Base-by-base conservation (phyloP, 2,113 vertebrate genomes). In the Gila orcuttii region DNA sequence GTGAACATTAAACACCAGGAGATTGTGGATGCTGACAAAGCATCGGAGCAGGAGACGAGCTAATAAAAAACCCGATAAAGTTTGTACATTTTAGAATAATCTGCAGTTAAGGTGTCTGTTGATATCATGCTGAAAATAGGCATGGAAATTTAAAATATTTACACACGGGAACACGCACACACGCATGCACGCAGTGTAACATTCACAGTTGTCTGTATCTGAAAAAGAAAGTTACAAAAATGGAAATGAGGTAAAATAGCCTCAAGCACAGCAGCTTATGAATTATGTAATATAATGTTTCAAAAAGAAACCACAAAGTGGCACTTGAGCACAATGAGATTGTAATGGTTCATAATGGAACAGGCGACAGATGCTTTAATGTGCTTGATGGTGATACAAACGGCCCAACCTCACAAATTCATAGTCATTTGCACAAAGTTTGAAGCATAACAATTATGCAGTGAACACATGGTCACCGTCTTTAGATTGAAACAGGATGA, bases 281-380 rank as follows among this genome's bases (percentile, higher is more conserved):
- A 79, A 79, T 79, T 60, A n/a, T 79, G 12, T 23, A 79, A 9
- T 42, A n/a, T 13, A 25, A 79, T 25, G 12, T 39, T 79, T 60
- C 12, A 39, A 79, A 42, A 60, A n/a, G 13, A 77, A 57, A 36
- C 33, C 17, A 59, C 12, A 79, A 36, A 79, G 52, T n/a, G 33
- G 23, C 5, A 74, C 69, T 74, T 74, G 25, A 77, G 25, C 21
- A 50, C 23, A 66, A 3, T 23, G 15, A 31, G 25, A 50, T 3
- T 3, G 2, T 31, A 50, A 47, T 31, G n/a, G 60, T 23, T 15
- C 25, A 50, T 62, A 50, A 50, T 33, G 25, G 15, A n/a, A 36
- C 55, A 39, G 19, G 4, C 3, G 5, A n/a, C 57, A 45, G 57
- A 79, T 47, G 28, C 15, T 77, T 50, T 55, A 55, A 31, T 52